Percentiles rank a stretch among this genome's conserved stretches.
Evolutionary conservation across 2,113 vertebrate species (phyloP).

Genomic region (Lagenorhynchus albirostris): DNA sequence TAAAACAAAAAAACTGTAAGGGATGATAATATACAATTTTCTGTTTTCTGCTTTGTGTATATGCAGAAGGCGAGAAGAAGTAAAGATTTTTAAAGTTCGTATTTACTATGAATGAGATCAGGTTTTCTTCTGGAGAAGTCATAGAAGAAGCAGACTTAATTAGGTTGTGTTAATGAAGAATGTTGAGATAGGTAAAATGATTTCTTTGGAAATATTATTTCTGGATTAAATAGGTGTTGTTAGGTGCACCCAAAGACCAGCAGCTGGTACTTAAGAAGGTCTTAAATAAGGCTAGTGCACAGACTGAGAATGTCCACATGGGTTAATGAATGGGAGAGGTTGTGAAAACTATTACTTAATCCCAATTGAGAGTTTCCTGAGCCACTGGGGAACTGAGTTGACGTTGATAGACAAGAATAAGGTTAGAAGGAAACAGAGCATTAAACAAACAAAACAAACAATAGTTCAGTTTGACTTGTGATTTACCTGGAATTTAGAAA

Average conservation of each 20-base stretch:
- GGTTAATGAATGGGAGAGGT: slow-evolving; percentile 63
- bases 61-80: not conserved
- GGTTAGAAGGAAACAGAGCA: slow-evolving; percentile 55
- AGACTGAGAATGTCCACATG: slow-evolving; percentile 42
- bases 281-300: not conserved
- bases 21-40: slow-evolving; percentile 26
- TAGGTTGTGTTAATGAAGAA: not conserved
- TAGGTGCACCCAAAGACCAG: not conserved
- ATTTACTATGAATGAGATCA: not conserved
- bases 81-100: slow-evolving; percentile 20
- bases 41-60: slow-evolving; percentile 35
- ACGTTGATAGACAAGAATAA: slow-evolving; percentile 42
- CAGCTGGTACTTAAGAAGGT: slow-evolving; percentile 23
- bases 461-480: slow-evolving; percentile 52
- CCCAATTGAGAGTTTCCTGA: slow-evolving; percentile 38
- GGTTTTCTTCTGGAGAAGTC: not conserved
- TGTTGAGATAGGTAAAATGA: not conserved
- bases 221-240: slow-evolving; percentile 36
- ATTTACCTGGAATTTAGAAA: slow-evolving; percentile 33
- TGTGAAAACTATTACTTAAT: slow-evolving; percentile 69
- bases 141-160: not conserved
- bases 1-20: not conserved
- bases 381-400: slow-evolving; percentile 40
- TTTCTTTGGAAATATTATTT: slow-evolving; percentile 42
- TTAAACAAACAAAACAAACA: slow-evolving; percentile 67